A percentile compares a stretch with the other conserved stretches of the same genome.
Conservation (phyloP, 1,140 invertebrate species). For the Parapsyche elsis region DNA sequence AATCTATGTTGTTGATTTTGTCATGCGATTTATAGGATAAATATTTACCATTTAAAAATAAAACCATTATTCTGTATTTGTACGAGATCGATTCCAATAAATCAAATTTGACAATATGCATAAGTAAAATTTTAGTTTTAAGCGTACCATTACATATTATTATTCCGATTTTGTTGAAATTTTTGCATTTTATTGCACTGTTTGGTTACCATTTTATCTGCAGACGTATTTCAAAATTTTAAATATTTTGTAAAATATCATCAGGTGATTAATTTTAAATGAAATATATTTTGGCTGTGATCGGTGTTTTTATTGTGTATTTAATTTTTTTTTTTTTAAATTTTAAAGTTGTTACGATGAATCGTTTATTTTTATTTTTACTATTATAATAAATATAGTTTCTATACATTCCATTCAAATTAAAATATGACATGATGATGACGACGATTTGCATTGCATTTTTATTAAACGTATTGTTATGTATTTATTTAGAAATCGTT, state of each 20-base stretch:
- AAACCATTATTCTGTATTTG: too few species aligned
- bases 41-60: too few species aligned
- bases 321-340: background rate
- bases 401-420: conserved; percentile 6
- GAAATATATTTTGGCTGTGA: conserved; percentile 44
- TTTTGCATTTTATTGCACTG: background rate
- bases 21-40: too few species aligned
- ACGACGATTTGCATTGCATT: too few species aligned
- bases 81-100: conserved; percentile 9
- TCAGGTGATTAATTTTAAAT: background rate
- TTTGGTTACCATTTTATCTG: conserved; percentile 19
- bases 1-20: background rate
- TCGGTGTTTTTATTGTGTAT: conserved; percentile 43
- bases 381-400: background rate
- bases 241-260: background rate
- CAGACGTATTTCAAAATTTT: too few species aligned
- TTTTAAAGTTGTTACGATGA: background rate
- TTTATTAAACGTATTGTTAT: too few species aligned
- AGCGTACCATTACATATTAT: background rate
- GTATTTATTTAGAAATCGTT: too few species aligned
- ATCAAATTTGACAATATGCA: conserved; percentile 13
- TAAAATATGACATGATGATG: too few species aligned
- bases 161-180: background rate
- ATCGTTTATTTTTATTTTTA: background rate
- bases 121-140: conserved; percentile 19